Conservation (phyloP, 2,113 vertebrate genomes). For the Bettongia penicillata region DNA sequence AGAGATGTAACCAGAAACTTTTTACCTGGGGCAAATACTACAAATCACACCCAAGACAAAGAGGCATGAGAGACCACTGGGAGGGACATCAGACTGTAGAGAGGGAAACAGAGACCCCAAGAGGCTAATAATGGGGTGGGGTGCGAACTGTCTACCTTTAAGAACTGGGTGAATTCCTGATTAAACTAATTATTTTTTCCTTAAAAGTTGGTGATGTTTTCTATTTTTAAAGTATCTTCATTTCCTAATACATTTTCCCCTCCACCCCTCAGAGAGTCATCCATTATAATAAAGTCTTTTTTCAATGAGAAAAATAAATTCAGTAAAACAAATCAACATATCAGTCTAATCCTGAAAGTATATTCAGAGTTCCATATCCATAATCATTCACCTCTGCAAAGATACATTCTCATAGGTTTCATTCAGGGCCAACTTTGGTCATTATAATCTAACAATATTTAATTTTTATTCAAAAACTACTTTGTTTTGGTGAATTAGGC, state of each 20-base stretch:
- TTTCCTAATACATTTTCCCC: too few species aligned
- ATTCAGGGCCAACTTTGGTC: background rate
- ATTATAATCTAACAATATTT: background rate
- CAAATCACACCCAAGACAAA: background rate
- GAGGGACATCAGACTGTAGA: background rate
- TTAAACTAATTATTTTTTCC: background rate
- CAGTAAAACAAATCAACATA: background rate
- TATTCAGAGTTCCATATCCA: background rate
- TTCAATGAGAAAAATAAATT: background rate
- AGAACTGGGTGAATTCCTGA: background rate
- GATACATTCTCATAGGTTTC: too few species aligned
- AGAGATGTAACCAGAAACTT: background rate
- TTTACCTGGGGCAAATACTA: background rate
- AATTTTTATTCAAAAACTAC: background rate
- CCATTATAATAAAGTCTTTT: background rate
- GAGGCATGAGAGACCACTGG: background rate
- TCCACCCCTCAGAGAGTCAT: too few species aligned
- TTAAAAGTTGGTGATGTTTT: background rate
- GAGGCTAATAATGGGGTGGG: background rate
- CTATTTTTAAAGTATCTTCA: background rate
- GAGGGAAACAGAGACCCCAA: background rate
- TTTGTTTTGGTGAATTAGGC: background rate
- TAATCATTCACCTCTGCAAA: too few species aligned
- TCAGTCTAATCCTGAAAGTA: background rate
- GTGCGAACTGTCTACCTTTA: background rate